A percentile compares a stretch with the other conserved stretches of the same genome.
Conservation (phyloP, 2,113 vertebrate species). For the Alectura lathami region DNA sequence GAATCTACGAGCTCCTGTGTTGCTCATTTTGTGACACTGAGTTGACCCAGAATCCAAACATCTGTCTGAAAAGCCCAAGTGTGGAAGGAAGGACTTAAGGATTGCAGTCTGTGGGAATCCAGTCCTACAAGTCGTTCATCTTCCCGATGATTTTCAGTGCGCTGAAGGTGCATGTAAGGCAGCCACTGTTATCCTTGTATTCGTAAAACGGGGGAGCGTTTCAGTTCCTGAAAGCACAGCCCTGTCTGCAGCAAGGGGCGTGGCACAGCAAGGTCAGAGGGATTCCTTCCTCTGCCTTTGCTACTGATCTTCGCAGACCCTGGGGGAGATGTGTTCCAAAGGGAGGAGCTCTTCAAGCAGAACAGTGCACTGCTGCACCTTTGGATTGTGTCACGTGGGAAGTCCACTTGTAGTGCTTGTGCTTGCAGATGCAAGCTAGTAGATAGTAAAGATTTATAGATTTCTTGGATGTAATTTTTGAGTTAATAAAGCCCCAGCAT, state of each 20-base stretch:
- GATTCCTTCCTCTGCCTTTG: neutral
- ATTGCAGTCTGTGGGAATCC: neutral
- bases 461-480: slow-evolving; percentile 3
- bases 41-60: neutral
- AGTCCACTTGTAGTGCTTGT: neutral
- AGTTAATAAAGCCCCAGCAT: neutral
- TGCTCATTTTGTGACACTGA: neutral
- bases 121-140: accelerated
- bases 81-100: neutral
- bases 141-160: accelerated
- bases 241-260: neutral
- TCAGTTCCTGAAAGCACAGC: neutral
- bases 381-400: neutral
- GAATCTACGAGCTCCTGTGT: neutral
- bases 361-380: neutral
- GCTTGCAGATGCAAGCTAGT: neutral
- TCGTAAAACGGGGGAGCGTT: neutral
- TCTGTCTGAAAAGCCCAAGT: neutral
- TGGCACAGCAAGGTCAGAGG: neutral
- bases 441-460: neutral
- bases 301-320: neutral
- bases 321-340: neutral
- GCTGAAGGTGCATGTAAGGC: neutral
- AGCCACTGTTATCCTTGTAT: neutral
- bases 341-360: neutral